Evolutionary conservation across 2,797 vertebrate genomes (phyloP), one percentile per base, ranked within the genome.

Genomic region (Sebastes ruberrimus): DNA sequence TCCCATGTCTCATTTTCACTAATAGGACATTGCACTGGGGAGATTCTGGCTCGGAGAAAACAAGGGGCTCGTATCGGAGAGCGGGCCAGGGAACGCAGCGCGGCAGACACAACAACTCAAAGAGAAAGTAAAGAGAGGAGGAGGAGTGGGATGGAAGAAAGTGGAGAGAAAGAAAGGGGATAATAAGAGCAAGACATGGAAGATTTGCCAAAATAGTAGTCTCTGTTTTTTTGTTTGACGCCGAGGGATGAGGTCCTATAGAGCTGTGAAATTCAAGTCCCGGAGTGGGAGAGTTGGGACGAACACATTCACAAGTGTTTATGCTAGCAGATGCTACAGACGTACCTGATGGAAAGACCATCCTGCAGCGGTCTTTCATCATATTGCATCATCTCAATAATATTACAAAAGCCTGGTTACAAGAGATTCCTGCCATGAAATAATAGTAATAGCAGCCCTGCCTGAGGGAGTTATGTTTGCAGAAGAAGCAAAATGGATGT

Each of bases 341-440:
- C 82, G 67, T 73, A 90, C 72, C 86, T 92, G 92, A 94, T 92
- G 16, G 86, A 91, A 92, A 93, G 83, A 88, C 83, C 92, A 94
- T 85, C 52, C 78, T 4, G n/a, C 72, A 25, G 46, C 30, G 46
- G 55, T 82, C 89, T 93, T 92, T 93, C 92, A 92, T 92, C 89
- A 89, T 70, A 55, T 94, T 93, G 88, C 92, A 92, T 93, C 92
- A 93, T 93, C 80, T 85, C 55, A 59, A 35, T 82, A 84, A 90
- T 86, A 80, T 89, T 85, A 88, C 89, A 81, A 69, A 80, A 80
- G 72, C 63, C 52, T 10, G 33, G 84, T 86, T 88, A 92, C 66
- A 52, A 57, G 80, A 86, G 68, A 81, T 70, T 46, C 38, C 55
- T 27, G 4, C 82, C 66, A 64, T 68, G 78, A 84, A 86, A 86